Base-by-base conservation (phyloP, 2,888 invertebrate species). In the Hypselothyrea guttata region DNA sequence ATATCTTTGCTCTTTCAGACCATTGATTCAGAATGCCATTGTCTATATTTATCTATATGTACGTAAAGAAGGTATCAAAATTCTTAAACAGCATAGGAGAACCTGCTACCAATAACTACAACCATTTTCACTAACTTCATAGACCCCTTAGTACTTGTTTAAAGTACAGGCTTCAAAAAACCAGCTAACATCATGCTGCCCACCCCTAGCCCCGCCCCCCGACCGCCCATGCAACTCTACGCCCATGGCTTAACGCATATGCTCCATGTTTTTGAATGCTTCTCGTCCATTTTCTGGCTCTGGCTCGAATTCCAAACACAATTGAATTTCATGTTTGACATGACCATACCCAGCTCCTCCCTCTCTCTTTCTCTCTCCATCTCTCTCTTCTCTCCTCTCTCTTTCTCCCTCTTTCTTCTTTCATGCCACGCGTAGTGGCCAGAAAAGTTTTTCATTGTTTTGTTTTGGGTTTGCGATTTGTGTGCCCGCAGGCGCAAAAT, bases 301-400 rank as follows among this genome's bases (percentile, higher is more conserved):
- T 54, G 45, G 47, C 57, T 68, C 45, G 49, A 55, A 61, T 77
- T 61, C 67, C 54, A 70, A 81, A 73, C 69, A 75, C 79, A 82
- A 81, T 84, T 81, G 84, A 81, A 84, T 84, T 73, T 73, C 73
- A 73, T 78, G 81, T 78, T 79, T 74, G 78, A 79, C 84, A 81
- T 74, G 84, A 31, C 53, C 61, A 47, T 33, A 15, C 18, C 48
- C 16, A 16, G 8, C 5, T 38, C 28, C 27, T 16, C 34, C 16
- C 4, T 5, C 37, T 34, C 11, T 9, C 2, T 12, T 7, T 3
- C 5, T 5, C 0, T 2, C 4, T 2, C 1, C 13, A 0, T 2
- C 7, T 1, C 2, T 5, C 9, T 0, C 4, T 13, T 0, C 7
- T 1, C n/a, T 0, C n/a, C 12, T 4, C 5, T 12, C n/a, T 27